phyloP scores from a whole-genome alignment of 2,113 vertebrate genomes.

The Lamprologus sp. region DNA sequence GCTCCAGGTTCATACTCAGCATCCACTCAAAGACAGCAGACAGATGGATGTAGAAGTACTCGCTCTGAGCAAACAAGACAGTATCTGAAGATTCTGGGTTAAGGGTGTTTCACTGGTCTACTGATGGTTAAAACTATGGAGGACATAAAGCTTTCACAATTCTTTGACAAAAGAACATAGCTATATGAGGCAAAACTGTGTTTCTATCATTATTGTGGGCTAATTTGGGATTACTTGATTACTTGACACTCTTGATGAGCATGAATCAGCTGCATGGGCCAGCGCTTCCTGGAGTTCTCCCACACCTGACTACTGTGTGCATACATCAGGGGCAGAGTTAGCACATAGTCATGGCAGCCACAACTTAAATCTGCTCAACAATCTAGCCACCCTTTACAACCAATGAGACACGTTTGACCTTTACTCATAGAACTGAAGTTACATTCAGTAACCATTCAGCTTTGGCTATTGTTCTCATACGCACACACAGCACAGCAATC shows the following conservation, averaged over 20 bases:
- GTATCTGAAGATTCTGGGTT: slow-evolving; percentile 48
- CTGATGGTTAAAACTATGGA: not conserved
- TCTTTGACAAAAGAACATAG: not conserved
- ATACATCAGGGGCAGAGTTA: not conserved
- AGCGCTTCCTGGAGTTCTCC: not conserved
- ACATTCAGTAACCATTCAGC: not conserved
- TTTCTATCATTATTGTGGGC: not conserved
- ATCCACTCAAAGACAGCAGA: slow-evolving; percentile 74
- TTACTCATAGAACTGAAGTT: not conserved
- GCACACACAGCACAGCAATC: not conserved
- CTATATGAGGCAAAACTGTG: not conserved
- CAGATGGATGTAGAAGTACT: slow-evolving; percentile 47
- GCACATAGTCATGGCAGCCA: not conserved
- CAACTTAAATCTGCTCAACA: not conserved
- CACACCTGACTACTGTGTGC: not conserved
- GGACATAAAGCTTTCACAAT: not conserved
- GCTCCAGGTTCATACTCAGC: slow-evolving; percentile 66
- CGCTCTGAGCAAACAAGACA: slow-evolving; percentile 46
- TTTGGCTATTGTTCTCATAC: not conserved
- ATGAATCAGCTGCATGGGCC: not conserved
- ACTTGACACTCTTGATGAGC: not conserved
- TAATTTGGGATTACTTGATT: not conserved
- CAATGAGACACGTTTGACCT: not conserved
- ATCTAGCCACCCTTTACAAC: not conserved
- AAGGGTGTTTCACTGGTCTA: not conserved